Evolutionary conservation across 2,888 invertebrate species (phyloP).

Genomic region (Drosophila merina): DNA sequence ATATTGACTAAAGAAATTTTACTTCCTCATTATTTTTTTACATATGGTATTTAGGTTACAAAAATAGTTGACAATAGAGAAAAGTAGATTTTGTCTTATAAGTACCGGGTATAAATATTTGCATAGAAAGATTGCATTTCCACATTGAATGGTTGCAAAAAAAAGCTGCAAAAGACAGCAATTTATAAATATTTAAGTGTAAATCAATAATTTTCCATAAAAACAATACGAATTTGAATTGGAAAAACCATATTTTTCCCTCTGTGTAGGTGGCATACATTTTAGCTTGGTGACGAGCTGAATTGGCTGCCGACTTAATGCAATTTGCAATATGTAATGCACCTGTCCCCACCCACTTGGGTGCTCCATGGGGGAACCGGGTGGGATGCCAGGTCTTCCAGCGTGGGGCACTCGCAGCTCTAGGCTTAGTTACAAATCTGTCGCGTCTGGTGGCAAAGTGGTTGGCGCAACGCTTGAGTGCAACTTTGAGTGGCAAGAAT

Average conservation of each 20-base stretch:
- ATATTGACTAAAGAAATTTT: no score
- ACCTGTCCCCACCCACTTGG: conserved; percentile 2
- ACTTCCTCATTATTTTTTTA: no score
- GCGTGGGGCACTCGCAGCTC: conserved; percentile 8
- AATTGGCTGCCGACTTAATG: conserved; percentile 18
- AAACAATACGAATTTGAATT: no score
- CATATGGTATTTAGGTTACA: no score
- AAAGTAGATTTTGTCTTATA: no score
- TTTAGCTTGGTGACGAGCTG: conserved; percentile 7
- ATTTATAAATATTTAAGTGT: no score
- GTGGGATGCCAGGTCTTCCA: conserved; percentile 27
- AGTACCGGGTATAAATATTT: no score
- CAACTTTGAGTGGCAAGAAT: conserved; percentile 10
- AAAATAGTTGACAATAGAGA: no score
- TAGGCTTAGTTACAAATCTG: conserved; percentile 60
- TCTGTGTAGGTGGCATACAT: conserved; percentile 13
- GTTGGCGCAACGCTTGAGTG: conserved; percentile 29
- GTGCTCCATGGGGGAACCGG: background rate
- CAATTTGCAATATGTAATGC: conserved; percentile 29
- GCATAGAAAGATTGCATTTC: no score
- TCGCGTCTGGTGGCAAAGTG: conserved; percentile 44
- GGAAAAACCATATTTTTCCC: background rate
- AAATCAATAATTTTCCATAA: no score
- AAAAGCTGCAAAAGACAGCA: no score
- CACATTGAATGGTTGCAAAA: no score